Conservation (phyloP, 2,797 vertebrate species). For the Mastacembelus armatus region DNA sequence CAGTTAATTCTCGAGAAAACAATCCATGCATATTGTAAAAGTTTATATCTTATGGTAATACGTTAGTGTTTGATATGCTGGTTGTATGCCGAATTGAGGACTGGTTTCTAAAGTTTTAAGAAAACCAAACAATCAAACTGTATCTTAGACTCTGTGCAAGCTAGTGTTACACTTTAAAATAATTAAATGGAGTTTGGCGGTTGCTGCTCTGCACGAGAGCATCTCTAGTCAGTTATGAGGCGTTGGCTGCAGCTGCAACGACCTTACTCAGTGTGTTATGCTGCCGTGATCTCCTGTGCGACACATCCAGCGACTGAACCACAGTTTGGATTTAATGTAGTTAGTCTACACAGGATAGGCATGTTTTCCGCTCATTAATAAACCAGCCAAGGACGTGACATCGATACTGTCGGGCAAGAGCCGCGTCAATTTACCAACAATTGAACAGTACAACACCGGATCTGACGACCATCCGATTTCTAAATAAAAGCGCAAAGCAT, state of each 20-base stretch:
- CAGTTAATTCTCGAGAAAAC: background rate
- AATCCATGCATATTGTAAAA: background rate
- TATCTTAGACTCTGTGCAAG: fast-evolving
- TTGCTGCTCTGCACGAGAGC: background rate
- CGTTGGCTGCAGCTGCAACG: constrained; percentile 17
- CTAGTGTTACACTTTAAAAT: background rate
- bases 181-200: constrained; percentile 21
- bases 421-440: background rate
- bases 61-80: background rate
- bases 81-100: background rate
- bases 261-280: background rate
- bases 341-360: constrained; percentile 11
- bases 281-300: background rate
- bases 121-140: background rate
- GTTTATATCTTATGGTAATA: no score
- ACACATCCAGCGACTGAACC: background rate
- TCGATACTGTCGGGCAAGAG: constrained; percentile 40
- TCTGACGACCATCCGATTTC: background rate
- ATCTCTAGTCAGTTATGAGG: background rate
- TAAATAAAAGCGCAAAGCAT: constrained; percentile 21
- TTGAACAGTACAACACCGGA: constrained; percentile 6
- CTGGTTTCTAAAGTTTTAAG: background rate
- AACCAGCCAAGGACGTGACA: constrained; percentile 77
- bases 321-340: constrained; percentile 3
- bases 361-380: constrained; percentile 81